Conservation (phyloP, 2,113 vertebrate species). For the Myrmecobius fasciatus region DNA sequence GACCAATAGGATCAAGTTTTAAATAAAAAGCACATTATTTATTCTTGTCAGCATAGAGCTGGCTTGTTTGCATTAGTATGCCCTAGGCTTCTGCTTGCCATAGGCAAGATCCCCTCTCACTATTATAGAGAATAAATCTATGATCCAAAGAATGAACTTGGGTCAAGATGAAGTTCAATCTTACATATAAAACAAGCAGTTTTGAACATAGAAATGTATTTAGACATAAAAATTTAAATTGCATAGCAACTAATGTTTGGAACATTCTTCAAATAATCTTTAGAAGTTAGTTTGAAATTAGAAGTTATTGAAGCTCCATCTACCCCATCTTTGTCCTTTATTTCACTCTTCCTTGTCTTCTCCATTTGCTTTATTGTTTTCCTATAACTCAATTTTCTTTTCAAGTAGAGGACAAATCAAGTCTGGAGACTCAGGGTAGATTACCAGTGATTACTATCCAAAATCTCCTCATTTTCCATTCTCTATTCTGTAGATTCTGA, state of each 20-base stretch:
- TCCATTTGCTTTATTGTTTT: background rate
- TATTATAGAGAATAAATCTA: background rate
- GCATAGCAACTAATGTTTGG: background rate
- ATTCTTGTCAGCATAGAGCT: background rate
- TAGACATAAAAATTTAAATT: constrained; percentile 44
- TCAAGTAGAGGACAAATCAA: background rate
- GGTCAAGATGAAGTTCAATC: constrained; percentile 34
- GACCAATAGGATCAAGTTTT: background rate
- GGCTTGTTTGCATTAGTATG: background rate
- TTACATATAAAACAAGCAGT: constrained; percentile 13
- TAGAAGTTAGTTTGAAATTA: constrained; percentile 4
- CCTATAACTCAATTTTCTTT: background rate
- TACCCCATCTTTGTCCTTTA: background rate
- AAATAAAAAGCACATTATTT: background rate
- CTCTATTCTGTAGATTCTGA: background rate
- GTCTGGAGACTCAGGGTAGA: background rate
- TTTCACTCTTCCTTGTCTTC: background rate
- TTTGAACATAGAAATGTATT: constrained; percentile 17
- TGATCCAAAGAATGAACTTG: constrained; percentile 16
- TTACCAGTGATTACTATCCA: constrained; percentile 22
- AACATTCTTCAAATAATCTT: background rate
- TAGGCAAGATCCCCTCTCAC: background rate
- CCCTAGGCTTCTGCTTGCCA: background rate
- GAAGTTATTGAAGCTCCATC: background rate
- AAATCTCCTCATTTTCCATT: constrained; percentile 40